Evolutionary conservation across 2,797 vertebrate genomes (phyloP).

Genomic region (Tenualosa ilisha): DNA sequence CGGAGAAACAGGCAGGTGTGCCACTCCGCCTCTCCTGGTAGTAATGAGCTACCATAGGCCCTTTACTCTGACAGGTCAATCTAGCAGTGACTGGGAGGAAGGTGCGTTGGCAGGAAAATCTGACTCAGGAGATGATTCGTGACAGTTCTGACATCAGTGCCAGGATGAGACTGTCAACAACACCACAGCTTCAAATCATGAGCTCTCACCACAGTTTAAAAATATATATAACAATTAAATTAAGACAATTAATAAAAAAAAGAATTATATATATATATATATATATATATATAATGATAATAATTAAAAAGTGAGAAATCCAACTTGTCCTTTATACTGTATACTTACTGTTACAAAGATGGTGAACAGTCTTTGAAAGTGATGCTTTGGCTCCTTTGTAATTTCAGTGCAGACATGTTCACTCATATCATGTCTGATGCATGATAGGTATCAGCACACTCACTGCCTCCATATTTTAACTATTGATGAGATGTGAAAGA

Average conservation of each 20-base stretch:
- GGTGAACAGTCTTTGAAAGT: too few species aligned
- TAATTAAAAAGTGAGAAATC: too few species aligned
- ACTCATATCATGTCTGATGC: neutral
- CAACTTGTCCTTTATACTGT: too few species aligned
- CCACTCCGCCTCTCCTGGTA: neutral
- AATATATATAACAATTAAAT: neutral
- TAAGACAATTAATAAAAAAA: neutral
- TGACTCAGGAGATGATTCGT: neutral
- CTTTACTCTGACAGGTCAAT: neutral
- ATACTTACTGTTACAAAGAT: too few species aligned
- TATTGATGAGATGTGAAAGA: neutral
- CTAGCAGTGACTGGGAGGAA: neutral
- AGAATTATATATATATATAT: neutral
- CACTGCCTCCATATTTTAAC: neutral
- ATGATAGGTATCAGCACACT: neutral
- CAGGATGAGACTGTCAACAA: neutral
- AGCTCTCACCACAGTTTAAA: neutral
- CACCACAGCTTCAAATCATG: neutral
- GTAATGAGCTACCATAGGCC: neutral
- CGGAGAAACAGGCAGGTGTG: neutral
- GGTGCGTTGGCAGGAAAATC: neutral
- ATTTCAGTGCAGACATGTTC: neutral
- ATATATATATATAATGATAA: too few species aligned
- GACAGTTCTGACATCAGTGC: neutral
- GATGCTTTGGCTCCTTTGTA: too few species aligned